Evolutionary conservation across 2,888 invertebrate species (phyloP).

Genomic region (Lasius platythorax): DNA sequence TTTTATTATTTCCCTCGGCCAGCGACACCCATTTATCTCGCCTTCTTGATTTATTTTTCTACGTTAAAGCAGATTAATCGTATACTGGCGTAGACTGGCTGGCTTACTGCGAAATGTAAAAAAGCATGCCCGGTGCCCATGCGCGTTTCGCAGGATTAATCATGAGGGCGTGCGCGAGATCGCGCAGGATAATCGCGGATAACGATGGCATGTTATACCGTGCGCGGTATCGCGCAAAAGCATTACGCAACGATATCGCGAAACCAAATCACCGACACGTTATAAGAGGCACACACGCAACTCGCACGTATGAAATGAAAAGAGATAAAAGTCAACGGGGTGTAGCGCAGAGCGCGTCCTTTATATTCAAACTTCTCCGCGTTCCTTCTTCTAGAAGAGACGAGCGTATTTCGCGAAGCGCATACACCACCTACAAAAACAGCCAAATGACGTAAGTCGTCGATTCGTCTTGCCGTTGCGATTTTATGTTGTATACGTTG

Average conservation of each 20-base stretch:
- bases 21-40: constrained; percentile 47
- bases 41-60: constrained; percentile 50
- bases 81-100: constrained; percentile 27
- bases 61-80: constrained; percentile 54
- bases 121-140: not conserved
- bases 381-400: not conserved
- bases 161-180: not conserved
- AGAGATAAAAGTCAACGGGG: constrained; percentile 26
- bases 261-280: not conserved
- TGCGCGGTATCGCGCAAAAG: not conserved
- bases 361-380: constrained; percentile 21
- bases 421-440: constrained; percentile 17
- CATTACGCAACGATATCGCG: not conserved
- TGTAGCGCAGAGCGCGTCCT: not conserved
- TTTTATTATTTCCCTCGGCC: constrained; percentile 27
- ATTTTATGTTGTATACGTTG: constrained; percentile 11
- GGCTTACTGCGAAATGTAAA: constrained; percentile 40
- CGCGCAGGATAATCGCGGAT: constrained; percentile 32
- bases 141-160: constrained; percentile 36
- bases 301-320: not conserved
- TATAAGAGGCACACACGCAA: not conserved
- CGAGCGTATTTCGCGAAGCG: constrained; percentile 23
- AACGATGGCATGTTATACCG: not conserved
- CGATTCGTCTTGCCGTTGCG: constrained; percentile 25
- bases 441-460: constrained; percentile 53